phyloP scores from a whole-genome alignment of 37 sponge, comb jelly and placozoan genomes.

The Sycon ciliatum region DNA sequence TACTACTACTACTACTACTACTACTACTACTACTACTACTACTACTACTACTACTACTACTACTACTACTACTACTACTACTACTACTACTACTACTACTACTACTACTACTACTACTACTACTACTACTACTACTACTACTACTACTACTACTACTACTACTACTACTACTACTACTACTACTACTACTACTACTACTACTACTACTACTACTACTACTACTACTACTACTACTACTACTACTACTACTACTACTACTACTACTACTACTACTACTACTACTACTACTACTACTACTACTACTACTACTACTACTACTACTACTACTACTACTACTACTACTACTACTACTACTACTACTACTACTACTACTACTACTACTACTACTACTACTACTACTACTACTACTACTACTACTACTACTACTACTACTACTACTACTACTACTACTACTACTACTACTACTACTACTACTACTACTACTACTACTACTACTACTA shows the following conservation, averaged over 20 bases:
- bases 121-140: constrained; percentile 6
- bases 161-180: constrained; percentile 8
- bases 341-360: constrained; percentile 8
- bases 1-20: constrained; percentile 6
- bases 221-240: constrained; percentile 8
- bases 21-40: constrained; percentile 8
- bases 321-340: constrained; percentile 8
- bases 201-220: constrained; percentile 8
- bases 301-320: constrained; percentile 6
- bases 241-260: constrained; percentile 6
- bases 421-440: constrained; percentile 6
- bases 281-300: constrained; percentile 8
- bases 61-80: constrained; percentile 6
- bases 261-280: constrained; percentile 8
- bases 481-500: constrained; percentile 6
- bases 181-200: constrained; percentile 6
- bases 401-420: constrained; percentile 8
- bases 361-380: constrained; percentile 6
- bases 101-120: constrained; percentile 8
- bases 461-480: constrained; percentile 8
- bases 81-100: constrained; percentile 8
- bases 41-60: constrained; percentile 8
- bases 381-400: constrained; percentile 8
- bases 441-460: constrained; percentile 8
- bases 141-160: constrained; percentile 8